phyloP scores from a whole-genome alignment of 2,888 invertebrate genomes.

The Chydorus sphaericus region DNA sequence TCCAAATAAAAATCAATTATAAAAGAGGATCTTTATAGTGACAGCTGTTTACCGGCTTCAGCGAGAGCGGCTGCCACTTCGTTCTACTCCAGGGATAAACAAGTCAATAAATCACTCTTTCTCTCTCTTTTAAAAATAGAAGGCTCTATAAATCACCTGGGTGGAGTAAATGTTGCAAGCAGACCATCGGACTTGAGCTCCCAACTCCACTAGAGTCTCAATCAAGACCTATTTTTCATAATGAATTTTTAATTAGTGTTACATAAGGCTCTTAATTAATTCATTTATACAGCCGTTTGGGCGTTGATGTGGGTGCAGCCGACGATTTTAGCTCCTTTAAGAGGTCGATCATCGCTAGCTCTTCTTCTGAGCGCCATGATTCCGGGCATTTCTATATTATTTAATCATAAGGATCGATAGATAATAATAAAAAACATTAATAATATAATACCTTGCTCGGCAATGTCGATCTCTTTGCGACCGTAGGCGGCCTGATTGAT shows the following conservation, averaged over 20 bases:
- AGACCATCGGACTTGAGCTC: slow-evolving; percentile 87
- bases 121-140: neutral
- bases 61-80: slow-evolving; percentile 93
- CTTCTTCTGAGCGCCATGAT: slow-evolving; percentile 86
- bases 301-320: slow-evolving; percentile 98
- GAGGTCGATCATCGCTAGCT: slow-evolving; percentile 82
- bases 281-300: slow-evolving; percentile 78
- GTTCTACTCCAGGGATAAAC: slow-evolving; percentile 54
- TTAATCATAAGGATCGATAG: too few species aligned
- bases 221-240: slow-evolving; percentile 44
- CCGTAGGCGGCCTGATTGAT: slow-evolving; percentile 88
- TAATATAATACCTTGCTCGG: slow-evolving; percentile 58
- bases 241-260: neutral
- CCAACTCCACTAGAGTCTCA: slow-evolving; percentile 73
- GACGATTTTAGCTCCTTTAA: slow-evolving; percentile 89
- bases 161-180: slow-evolving; percentile 98
- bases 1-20: slow-evolving; percentile 5
- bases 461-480: slow-evolving; percentile 90
- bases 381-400: slow-evolving; percentile 84
- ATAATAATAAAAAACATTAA: too few species aligned
- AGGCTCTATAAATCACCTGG: slow-evolving; percentile 40
- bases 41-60: slow-evolving; percentile 44
- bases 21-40: too few species aligned
- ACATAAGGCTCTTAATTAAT: neutral
- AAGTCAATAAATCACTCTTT: slow-evolving; percentile 1